Evolutionary conservation across 1,140 invertebrate genomes (phyloP).

Genomic region (Drosophila tsacasi): DNA sequence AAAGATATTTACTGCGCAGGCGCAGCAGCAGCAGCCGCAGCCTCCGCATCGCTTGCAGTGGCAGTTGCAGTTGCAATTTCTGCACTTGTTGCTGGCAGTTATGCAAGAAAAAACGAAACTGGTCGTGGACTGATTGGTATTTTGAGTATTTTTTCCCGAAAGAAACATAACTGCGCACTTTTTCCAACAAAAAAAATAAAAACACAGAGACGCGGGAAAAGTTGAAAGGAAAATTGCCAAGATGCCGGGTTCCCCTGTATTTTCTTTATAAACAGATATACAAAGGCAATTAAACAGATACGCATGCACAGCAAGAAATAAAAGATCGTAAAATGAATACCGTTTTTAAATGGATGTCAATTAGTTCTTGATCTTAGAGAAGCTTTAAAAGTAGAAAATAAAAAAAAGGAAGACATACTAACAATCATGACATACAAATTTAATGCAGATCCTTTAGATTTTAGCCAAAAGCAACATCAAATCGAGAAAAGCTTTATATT

Average conservation of each 20-base stretch:
- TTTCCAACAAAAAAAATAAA: neutral
- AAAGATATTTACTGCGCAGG: slow-evolving; percentile 71
- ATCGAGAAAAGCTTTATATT: neutral
- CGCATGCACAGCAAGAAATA: slow-evolving; percentile 10
- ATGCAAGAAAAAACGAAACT: slow-evolving; percentile 77
- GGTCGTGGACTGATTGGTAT: slow-evolving; percentile 51
- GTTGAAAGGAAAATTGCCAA: slow-evolving; percentile 72
- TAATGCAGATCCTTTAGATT: neutral
- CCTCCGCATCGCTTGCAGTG: slow-evolving; percentile 46
- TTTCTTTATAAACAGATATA: slow-evolving; percentile 65
- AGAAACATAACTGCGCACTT: slow-evolving; percentile 61
- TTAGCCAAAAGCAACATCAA: neutral
- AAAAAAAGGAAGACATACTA: neutral
- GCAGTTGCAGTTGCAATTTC: slow-evolving; percentile 49
- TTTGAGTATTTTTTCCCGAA: slow-evolving; percentile 42
- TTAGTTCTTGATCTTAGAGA: neutral
- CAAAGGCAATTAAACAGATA: slow-evolving; percentile 64
- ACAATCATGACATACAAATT: neutral
- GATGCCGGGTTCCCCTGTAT: slow-evolving; percentile 42
- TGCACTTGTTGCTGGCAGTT: slow-evolving; percentile 40
- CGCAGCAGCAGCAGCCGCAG: slow-evolving; percentile 44
- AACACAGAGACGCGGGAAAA: slow-evolving; percentile 56
- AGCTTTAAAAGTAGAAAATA: neutral
- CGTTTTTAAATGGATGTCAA: neutral
- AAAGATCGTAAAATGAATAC: neutral